Conservation (phyloP, 1,140 invertebrate species). For the Drosophila watanabei region DNA sequence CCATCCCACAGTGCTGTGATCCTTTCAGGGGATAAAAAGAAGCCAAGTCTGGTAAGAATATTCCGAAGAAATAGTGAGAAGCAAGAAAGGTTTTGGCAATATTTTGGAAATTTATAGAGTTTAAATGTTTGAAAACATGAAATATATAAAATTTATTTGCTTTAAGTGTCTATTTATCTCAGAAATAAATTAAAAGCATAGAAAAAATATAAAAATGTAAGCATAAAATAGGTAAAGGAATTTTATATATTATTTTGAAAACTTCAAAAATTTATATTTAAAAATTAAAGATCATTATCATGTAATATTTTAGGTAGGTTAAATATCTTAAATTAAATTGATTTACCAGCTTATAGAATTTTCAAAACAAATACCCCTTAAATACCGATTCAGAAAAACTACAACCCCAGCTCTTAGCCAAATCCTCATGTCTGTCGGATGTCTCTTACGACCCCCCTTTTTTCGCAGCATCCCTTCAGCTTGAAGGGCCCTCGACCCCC, state of each 20-base stretch:
- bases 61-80: too few species aligned
- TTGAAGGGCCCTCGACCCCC: constrained; percentile 10
- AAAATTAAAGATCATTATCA: not conserved
- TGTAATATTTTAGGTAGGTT: not conserved
- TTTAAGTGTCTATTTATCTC: too few species aligned
- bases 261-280: not conserved
- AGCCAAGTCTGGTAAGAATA: not conserved
- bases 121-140: too few species aligned
- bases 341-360: not conserved
- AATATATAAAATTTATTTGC: too few species aligned
- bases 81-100: too few species aligned
- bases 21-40: not conserved
- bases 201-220: not conserved
- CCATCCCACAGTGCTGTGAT: constrained; percentile 18
- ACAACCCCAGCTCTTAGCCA: constrained; percentile 1
- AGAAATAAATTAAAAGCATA: not conserved
- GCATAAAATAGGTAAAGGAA: too few species aligned
- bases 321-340: not conserved
- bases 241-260: not conserved
- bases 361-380: not conserved
- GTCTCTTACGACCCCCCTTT: not conserved
- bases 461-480: constrained; percentile 19
- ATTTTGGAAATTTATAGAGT: too few species aligned
- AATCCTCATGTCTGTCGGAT: constrained; percentile 33
- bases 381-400: not conserved